phyloP scores from a whole-genome alignment of 2,888 invertebrate species.

The Cyrtodaria siliqua region DNA sequence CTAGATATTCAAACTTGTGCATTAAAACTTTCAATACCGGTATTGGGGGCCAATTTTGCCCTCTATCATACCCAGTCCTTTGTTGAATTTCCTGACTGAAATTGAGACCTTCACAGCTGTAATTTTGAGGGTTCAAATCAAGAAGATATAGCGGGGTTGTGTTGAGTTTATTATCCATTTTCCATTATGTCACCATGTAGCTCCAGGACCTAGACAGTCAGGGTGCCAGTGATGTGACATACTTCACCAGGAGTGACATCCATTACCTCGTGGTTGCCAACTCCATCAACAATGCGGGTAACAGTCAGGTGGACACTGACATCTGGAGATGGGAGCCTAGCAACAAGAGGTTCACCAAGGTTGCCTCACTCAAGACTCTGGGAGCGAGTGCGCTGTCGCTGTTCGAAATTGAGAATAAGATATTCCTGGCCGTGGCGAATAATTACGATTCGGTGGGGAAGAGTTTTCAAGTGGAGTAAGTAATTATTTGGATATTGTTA shows the following conservation, averaged over 20 bases:
- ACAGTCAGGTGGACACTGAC: conserved; percentile 72
- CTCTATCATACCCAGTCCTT: too few relatives aligned
- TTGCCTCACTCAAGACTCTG: conserved; percentile 74
- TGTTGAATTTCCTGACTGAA: too few relatives aligned
- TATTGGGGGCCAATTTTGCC: too few relatives aligned
- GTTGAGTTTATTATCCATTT: too few relatives aligned
- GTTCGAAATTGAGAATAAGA: conserved; percentile 70
- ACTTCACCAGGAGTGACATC: conserved; percentile 65
- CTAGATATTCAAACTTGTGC: too few relatives aligned
- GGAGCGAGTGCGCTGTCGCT: conserved; percentile 75
- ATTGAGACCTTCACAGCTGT: too few relatives aligned
- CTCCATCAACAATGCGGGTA: conserved; percentile 75
- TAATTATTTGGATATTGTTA: too few relatives aligned
- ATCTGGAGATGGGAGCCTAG: conserved; percentile 79
- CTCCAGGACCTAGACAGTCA: conserved; percentile 79
- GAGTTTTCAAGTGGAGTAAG: conserved; percentile 74
- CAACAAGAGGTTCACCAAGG: conserved; percentile 72
- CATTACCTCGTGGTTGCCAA: conserved; percentile 79
- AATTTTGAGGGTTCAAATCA: too few relatives aligned
- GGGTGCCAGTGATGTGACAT: conserved; percentile 79
- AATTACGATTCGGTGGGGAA: conserved; percentile 72
- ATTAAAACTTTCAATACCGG: too few relatives aligned
- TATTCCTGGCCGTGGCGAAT: conserved; percentile 80
- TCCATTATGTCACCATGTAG: too few relatives aligned
- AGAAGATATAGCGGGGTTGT: too few relatives aligned